Conservation (phyloP, 2,113 vertebrate species). For the Oriolus oriolus region DNA sequence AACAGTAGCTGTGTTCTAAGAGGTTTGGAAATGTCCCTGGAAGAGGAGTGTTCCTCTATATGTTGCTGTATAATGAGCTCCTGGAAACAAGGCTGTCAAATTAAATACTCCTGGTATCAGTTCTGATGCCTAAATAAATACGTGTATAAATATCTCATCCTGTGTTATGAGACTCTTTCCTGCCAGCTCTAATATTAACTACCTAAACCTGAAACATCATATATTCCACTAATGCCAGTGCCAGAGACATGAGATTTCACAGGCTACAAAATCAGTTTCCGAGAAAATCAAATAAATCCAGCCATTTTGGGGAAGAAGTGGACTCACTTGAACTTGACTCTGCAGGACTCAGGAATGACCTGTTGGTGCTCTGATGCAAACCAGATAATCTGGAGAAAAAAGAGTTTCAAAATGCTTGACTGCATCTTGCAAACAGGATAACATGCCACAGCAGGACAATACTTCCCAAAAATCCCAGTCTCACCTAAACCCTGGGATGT, state of each 20-base stretch:
- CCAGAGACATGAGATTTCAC: not conserved
- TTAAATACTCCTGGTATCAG: not conserved
- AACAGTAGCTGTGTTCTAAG: not conserved
- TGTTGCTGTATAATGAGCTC: not conserved
- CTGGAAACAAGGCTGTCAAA: not conserved
- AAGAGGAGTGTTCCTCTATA: not conserved
- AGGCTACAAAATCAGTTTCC: not conserved
- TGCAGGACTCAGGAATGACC: not conserved
- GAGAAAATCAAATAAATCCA: not conserved
- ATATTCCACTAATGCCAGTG: not conserved
- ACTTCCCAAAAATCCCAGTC: not conserved
- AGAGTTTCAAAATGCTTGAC: not conserved
- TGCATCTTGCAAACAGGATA: not conserved
- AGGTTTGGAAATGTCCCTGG: not conserved
- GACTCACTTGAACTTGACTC: not conserved
- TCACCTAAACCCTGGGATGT: not conserved
- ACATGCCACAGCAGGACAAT: not conserved
- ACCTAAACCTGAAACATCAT: not conserved
- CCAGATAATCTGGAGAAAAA: not conserved
- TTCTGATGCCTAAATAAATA: conserved; percentile 1
- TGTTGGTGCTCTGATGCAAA: not conserved
- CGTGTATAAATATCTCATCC: not conserved
- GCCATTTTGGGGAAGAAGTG: not conserved
- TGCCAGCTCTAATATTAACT: not conserved
- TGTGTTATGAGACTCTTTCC: not conserved